A percentile compares a stretch with the other conserved stretches of the same genome.
Conservation (phyloP, 2,113 vertebrate genomes). For the Cynocephalus volans region DNA sequence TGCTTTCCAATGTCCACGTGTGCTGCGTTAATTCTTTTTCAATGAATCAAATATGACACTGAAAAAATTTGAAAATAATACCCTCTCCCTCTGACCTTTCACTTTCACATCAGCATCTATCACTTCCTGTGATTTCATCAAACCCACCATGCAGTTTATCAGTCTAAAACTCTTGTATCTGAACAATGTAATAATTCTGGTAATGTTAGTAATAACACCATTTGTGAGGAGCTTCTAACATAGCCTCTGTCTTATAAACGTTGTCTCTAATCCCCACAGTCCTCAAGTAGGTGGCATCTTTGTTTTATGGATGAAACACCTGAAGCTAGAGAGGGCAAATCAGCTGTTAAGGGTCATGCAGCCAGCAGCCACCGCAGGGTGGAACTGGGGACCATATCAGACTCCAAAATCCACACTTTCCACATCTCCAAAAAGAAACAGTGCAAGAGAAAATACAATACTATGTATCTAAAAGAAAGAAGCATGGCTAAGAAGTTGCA, state of each 20-base stretch:
- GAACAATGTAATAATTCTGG: background rate
- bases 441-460: background rate
- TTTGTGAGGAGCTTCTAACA: background rate
- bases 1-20: accelerated
- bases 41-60: background rate
- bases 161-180: background rate
- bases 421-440: background rate
- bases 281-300: background rate
- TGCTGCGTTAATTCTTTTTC: too few relatives aligned
- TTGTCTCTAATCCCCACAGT: background rate
- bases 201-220: accelerated
- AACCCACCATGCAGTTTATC: background rate
- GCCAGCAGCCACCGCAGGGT: background rate
- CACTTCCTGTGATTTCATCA: background rate
- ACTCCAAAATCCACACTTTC: background rate
- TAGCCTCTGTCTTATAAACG: background rate
- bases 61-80: background rate
- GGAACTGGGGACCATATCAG: background rate
- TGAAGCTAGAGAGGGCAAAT: background rate
- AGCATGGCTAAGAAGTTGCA: background rate
- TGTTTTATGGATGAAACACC: background rate
- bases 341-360: background rate
- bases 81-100: background rate
- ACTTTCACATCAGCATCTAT: background rate
- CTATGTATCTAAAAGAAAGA: background rate